A percentile compares a stretch with the other conserved stretches of the same genome.
phyloP scores from a whole-genome alignment of 2,888 invertebrate genomes.

The Tiliacea aurago region DNA sequence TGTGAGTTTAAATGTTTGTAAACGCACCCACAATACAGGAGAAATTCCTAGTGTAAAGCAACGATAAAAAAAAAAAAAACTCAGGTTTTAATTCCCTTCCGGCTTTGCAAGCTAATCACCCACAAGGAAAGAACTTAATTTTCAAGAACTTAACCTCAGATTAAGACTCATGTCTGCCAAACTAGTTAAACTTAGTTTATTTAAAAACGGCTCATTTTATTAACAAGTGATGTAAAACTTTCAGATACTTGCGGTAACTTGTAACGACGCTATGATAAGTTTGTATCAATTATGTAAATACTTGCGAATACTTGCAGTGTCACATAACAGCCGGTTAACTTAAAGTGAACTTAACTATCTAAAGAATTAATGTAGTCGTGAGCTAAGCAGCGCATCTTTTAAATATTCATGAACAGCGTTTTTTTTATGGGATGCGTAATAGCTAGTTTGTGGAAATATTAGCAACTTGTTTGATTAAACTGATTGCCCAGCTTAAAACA shows the following conservation, averaged over 20 bases:
- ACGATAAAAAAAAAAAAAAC: too few species aligned
- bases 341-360: conserved; percentile 23
- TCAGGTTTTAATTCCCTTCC: too few species aligned
- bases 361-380: not conserved
- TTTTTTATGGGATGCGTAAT: not conserved
- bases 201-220: conserved; percentile 17
- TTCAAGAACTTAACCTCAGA: not conserved
- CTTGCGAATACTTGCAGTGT: conserved; percentile 27
- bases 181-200: conserved; percentile 37
- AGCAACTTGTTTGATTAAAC: not conserved
- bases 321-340: conserved; percentile 39
- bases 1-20: too few species aligned
- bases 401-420: conserved; percentile 35
- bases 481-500: not conserved
- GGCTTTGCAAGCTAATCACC: not conserved
- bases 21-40: too few species aligned
- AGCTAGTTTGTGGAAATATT: conserved; percentile 4
- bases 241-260: conserved; percentile 22
- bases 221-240: not conserved
- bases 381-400: not conserved
- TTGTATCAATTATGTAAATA: conserved; percentile 57
- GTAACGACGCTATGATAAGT: conserved; percentile 28
- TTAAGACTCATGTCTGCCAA: conserved; percentile 19
- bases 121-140: not conserved
- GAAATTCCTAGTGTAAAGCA: too few species aligned